These are phyloP conservation scores for Sciaenops ocellatus DNA, from an alignment of 2,797 vertebrate species.

Conservation along the genomic window DNA sequence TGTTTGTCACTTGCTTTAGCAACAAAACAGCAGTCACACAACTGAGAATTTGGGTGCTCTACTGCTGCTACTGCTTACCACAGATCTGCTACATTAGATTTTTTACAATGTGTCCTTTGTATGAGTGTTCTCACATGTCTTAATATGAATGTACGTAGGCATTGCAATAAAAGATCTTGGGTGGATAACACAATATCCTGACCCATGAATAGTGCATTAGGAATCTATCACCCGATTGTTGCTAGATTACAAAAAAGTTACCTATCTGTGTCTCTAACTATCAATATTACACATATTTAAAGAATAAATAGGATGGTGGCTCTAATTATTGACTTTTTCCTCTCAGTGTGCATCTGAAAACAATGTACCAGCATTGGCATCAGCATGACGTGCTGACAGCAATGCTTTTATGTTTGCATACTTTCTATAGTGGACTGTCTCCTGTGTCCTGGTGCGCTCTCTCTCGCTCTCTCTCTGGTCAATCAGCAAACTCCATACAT, in stretches of 20 bases:
- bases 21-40: neutral
- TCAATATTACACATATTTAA: neutral
- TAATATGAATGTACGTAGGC: constrained; percentile 1
- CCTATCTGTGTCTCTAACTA: neutral
- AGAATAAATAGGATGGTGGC: neutral
- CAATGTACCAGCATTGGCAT: constrained; percentile 45
- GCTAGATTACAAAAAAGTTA: neutral
- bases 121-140: neutral
- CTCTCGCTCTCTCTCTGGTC: constrained; percentile 46
- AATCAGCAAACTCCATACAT: constrained; percentile 59
- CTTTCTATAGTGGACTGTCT: constrained; percentile 51
- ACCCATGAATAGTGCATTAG: neutral
- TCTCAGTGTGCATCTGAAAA: constrained; percentile 25
- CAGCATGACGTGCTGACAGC: constrained; percentile 52
- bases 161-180: neutral
- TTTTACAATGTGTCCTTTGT: constrained; percentile 18
- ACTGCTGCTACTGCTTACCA: neutral
- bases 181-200: neutral
- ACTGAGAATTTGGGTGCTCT: constrained; percentile 1
- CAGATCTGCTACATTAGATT: neutral
- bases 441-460: constrained; percentile 31
- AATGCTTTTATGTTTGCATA: constrained; percentile 38
- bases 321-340: constrained; percentile 24
- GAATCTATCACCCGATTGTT: constrained; percentile 3
- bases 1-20: neutral